Evolutionary conservation across 2,888 invertebrate genomes (phyloP), one percentile per base, ranked within the genome.

Genomic region (Polyommatus iphigenia): DNA sequence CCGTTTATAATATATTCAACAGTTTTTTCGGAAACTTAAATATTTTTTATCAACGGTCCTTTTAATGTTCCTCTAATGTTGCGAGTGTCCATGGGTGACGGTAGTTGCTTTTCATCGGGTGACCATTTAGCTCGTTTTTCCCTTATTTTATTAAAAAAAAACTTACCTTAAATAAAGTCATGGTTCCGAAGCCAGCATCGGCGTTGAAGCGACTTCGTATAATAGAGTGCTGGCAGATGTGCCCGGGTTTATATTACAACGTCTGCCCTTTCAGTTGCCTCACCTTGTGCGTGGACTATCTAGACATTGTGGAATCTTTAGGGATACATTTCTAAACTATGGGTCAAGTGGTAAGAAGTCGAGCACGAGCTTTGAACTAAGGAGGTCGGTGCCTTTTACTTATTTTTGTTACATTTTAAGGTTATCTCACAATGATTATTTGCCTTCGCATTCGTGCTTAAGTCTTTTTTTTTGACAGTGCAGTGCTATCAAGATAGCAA

Each of bases 231-330:
- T 85, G 84, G 88, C 90, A 88, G 93, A 93, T 93, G 90, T 90
- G 89, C 90, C 85, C 87, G 91, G 90, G 92, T 93, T 92, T 94
- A 94, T 94, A 94, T 91, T 90, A 89, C 87, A 90, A 90, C 88
- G 91, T 83, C 90, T 90, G 93, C 93, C 93, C 93, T 94, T 93
- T 94, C 92, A 90, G 88, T 92, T 91, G 91, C 92, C 83, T 93
- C 92, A 93, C 93, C 93, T 93, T 93, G 93, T 91, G 92, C 90
- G 89, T 88, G 86, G 84, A 80, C 80, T 80, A 78, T 79, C 79
- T 80, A 79, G 77, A 79, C 80, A 76, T 77, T 77, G 78, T 79
- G 78, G 81, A 81, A 80, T 81, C 81, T 78, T 77, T 78, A 62
- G 71, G 79, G 77, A 79, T 67, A 67, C 24, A 36, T 29, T 71